A percentile compares a stretch with the other conserved stretches of the same genome.
These are phyloP conservation scores for Eulemur macaco DNA, from an alignment of 2,113 vertebrate genomes.

Conservation along the genomic window DNA sequence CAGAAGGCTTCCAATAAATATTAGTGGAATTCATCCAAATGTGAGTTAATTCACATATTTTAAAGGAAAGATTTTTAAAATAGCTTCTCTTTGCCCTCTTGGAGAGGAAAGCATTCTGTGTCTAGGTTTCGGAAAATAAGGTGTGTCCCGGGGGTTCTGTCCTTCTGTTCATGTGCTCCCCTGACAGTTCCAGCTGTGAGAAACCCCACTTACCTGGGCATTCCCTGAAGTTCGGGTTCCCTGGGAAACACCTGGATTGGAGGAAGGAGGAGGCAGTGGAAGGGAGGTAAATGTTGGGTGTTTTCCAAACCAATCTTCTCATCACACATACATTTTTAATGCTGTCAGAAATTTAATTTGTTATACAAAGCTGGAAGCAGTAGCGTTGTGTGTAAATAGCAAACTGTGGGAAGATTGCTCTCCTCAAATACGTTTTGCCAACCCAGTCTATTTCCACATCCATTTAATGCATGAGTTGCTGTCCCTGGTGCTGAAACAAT, in stretches of 20 bases:
- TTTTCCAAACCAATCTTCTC: constrained; percentile 70
- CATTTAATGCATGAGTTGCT: not conserved
- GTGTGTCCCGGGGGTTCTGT: not conserved
- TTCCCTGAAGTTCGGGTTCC: not conserved
- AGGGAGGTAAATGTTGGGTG: constrained; percentile 8
- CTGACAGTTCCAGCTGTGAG: not conserved
- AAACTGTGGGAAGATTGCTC: constrained; percentile 57
- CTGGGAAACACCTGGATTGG: not conserved
- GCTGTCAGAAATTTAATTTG: constrained; percentile 75
- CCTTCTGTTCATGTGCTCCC: not conserved
- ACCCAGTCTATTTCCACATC: not conserved
- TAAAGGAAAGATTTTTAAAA: not conserved
- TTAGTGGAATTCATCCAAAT: not conserved
- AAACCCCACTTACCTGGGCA: not conserved
- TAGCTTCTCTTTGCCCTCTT: not conserved
- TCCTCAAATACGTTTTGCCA: not conserved
- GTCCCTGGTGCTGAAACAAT: constrained; percentile 27
- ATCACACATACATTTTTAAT: constrained; percentile 78
- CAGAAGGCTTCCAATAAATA: not conserved
- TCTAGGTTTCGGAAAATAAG: constrained; percentile 15
- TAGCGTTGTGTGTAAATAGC: constrained; percentile 72
- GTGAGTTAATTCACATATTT: not conserved
- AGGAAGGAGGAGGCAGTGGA: not conserved
- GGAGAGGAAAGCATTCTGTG: not conserved
- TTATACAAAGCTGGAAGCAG: constrained; percentile 72